Percentiles rank a stretch among this genome's conserved stretches.
These are phyloP conservation scores for Eremobia ochroleuca DNA, from an alignment of 2,888 invertebrate genomes.

Conservation along the genomic window DNA sequence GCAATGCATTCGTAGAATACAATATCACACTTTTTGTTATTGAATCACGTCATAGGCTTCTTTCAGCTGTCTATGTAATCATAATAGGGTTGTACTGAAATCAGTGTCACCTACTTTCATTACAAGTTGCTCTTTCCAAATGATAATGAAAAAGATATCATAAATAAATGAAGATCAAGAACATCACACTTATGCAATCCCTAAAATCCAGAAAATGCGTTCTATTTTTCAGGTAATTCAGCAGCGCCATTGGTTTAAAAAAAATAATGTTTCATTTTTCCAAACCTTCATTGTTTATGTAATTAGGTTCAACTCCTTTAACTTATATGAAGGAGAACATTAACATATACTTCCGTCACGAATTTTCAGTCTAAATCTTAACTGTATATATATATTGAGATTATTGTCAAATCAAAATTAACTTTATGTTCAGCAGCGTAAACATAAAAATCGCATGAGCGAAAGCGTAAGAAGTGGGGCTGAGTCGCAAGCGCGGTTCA, in stretches of 20 bases:
- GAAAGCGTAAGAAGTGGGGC: constrained; percentile 83
- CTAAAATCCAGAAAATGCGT: constrained; percentile 9
- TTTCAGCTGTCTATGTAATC: background rate
- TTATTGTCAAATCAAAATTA: constrained; percentile 75
- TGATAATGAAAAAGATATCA: background rate
- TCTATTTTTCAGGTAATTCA: constrained; percentile 27
- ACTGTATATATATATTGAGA: constrained; percentile 78
- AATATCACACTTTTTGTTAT: background rate
- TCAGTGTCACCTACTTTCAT: background rate
- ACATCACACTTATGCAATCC: constrained; percentile 1
- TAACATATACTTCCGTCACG: constrained; percentile 77
- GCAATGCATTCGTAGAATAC: constrained; percentile 3
- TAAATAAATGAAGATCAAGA: constrained; percentile 19
- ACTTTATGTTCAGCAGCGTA: constrained; percentile 81
- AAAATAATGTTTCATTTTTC: constrained; percentile 46
- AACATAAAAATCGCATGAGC: constrained; percentile 86
- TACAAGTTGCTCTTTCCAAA: background rate
- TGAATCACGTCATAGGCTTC: background rate
- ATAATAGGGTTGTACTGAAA: constrained; percentile 10
- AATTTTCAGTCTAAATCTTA: constrained; percentile 77
- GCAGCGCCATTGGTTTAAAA: constrained; percentile 2
- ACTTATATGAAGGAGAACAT: constrained; percentile 67
- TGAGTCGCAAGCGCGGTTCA: constrained; percentile 85
- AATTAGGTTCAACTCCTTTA: constrained; percentile 62
- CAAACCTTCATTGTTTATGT: constrained; percentile 62